Percentiles rank a stretch among this genome's conserved stretches.
These are phyloP conservation scores for Harpegnathos saltator DNA, from an alignment of 1,140 invertebrate genomes.

Conservation along the genomic window DNA sequence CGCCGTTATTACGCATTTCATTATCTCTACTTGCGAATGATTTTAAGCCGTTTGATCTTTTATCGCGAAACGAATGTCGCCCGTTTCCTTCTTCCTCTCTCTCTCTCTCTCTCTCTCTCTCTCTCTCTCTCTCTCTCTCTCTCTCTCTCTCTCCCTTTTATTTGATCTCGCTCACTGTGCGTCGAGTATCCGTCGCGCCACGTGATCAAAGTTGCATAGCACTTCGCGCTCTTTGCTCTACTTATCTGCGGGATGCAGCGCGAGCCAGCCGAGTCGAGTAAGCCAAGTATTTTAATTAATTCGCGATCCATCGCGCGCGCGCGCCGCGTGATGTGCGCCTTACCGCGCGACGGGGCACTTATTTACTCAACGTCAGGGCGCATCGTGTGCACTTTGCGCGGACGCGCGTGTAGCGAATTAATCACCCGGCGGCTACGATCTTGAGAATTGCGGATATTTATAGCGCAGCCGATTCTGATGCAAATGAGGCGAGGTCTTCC, in stretches of 20 bases:
- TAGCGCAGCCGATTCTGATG: slow-evolving; percentile 70
- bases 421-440: slow-evolving; percentile 61
- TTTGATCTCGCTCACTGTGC: too few relatives aligned
- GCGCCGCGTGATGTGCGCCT: slow-evolving; percentile 18
- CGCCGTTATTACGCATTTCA: slow-evolving; percentile 43
- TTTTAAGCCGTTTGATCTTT: not conserved
- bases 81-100: too few relatives aligned
- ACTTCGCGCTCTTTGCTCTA: not conserved
- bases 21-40: slow-evolving; percentile 23
- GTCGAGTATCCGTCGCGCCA: too few relatives aligned
- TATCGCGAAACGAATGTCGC: not conserved
- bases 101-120: too few relatives aligned
- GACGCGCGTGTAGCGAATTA: slow-evolving; percentile 45
- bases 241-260: slow-evolving; percentile 1
- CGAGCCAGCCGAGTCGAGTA: too few relatives aligned
- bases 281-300: slow-evolving; percentile 43
- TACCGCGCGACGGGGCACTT: slow-evolving; percentile 40
- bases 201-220: not conserved
- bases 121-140: too few relatives aligned
- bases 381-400: slow-evolving; percentile 46
- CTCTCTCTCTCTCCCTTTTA: not conserved
- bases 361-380: slow-evolving; percentile 39
- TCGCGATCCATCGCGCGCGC: slow-evolving; percentile 39
- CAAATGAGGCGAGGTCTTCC: slow-evolving; percentile 62
- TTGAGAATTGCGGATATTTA: slow-evolving; percentile 71